phyloP scores from a whole-genome alignment of 2,113 vertebrate genomes.

The Nesospiza acunhae region DNA sequence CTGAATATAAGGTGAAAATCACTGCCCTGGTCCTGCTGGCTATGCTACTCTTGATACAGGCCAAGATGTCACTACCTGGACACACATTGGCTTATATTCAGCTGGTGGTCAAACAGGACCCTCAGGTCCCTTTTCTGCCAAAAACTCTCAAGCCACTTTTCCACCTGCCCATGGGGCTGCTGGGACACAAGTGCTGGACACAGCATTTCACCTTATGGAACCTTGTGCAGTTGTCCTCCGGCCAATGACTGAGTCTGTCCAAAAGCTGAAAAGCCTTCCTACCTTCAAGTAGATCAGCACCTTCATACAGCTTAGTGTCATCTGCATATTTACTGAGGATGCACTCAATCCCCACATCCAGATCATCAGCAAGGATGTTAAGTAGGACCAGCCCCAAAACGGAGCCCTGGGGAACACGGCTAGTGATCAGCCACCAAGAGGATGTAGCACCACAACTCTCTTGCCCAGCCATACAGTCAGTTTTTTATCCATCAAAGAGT shows the following conservation, averaged over 20 bases:
- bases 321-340: background rate
- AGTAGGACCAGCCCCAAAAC: background rate
- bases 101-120: background rate
- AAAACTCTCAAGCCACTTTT: background rate
- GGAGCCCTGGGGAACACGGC: background rate
- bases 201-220: background rate
- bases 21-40: background rate
- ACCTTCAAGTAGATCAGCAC: background rate
- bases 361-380: background rate
- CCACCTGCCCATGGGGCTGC: too few species aligned
- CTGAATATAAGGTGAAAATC: background rate
- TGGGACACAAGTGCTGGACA: background rate
- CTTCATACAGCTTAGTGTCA: too few species aligned
- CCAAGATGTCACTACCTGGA: background rate
- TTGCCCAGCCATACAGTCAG: background rate
- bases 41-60: background rate
- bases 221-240: fast-evolving
- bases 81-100: background rate
- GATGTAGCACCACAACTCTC: background rate
- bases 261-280: background rate
- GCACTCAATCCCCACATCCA: background rate
- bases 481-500: background rate
- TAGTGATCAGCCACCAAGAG: too few species aligned
- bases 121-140: background rate
- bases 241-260: background rate